Conservation (phyloP, 2,797 vertebrate genomes). For the Hippopotamyrus pictus region DNA sequence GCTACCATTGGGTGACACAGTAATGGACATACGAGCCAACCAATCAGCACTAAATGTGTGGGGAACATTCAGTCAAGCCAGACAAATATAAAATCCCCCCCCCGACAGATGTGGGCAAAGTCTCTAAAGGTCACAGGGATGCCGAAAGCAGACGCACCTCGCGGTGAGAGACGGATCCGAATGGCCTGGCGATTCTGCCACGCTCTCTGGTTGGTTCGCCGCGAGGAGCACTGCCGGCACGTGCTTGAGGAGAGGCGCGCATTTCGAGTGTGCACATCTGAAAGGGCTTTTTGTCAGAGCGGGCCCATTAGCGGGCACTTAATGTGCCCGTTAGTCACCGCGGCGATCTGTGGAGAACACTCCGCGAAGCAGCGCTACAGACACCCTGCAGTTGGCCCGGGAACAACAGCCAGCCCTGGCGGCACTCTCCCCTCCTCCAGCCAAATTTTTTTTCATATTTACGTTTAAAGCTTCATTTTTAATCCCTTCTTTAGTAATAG, state of each 20-base stretch:
- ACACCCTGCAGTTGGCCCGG: not conserved
- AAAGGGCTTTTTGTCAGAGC: not conserved
- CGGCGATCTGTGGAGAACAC: not conserved
- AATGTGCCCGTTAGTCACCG: not conserved
- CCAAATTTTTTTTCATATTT: not conserved
- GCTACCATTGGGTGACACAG: not conserved
- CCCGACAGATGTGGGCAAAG: not conserved
- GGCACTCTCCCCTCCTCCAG: not conserved
- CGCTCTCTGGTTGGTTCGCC: not conserved
- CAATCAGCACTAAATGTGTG: not conserved
- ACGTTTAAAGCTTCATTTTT: not conserved
- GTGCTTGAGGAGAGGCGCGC: not conserved
- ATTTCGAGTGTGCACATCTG: not conserved
- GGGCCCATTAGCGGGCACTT: not conserved
- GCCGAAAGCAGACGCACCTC: not conserved
- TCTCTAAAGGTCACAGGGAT: not conserved
- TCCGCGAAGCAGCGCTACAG: not conserved
- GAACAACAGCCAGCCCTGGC: not conserved
- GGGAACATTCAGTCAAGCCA: not conserved
- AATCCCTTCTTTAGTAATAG: constrained; percentile 3
- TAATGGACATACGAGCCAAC: not conserved
- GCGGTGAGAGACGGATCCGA: not conserved
- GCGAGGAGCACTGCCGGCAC: not conserved
- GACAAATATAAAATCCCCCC: not conserved
- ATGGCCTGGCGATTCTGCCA: not conserved